Evolutionary conservation across 2,797 vertebrate genomes (phyloP), one percentile per base, ranked within the genome.

Genomic region (Gymnothorax javanicus): DNA sequence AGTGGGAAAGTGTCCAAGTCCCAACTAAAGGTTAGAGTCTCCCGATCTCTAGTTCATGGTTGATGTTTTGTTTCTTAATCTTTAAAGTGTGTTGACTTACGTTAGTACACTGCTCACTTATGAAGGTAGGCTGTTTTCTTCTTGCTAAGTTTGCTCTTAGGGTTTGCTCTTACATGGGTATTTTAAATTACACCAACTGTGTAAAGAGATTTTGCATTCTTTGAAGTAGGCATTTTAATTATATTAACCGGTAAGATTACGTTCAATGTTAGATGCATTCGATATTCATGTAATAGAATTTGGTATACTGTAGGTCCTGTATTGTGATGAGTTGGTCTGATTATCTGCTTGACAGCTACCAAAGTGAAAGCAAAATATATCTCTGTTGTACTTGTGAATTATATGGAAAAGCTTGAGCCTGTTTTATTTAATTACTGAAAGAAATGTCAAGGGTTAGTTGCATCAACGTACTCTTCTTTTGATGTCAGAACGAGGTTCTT

Each of bases 1-100:
- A 97, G 97, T 89, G 98, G 98, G 23, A 99, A 99, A 92, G 98
- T 99, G 79, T 99, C 98, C 89, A 99, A 99, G 88, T 99, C 98
- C 0, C 98, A 99, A 93, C 93, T 99, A 2, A 99, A 99, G 97
- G 98, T 98, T 92, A 95, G 96, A 91, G 17, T 56, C 12, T 57
- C 23, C 52, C 13, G 50, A 50, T 52, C 75, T 81, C 17, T 12
- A 3, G 52, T 12, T 81, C 50, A n/a, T 56, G 52, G 77, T 52
- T 23, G 77, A 33, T 11, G 57, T 82, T 82, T 58, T 59, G 56
- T 59, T 83, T 82, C 59, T 12, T 57, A 20, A 50, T 59, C 27
- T 59, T 59, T 60, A n/a, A 59, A 25, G 82, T 83, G 23, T 59
- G 64, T 69, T n/a, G 64, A 7, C 64, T 2, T 12, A 9, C 12